Percentiles rank a stretch among this genome's conserved stretches.
Evolutionary conservation across 2,113 vertebrate genomes (phyloP).

Genomic region (Talpa occidentalis): DNA sequence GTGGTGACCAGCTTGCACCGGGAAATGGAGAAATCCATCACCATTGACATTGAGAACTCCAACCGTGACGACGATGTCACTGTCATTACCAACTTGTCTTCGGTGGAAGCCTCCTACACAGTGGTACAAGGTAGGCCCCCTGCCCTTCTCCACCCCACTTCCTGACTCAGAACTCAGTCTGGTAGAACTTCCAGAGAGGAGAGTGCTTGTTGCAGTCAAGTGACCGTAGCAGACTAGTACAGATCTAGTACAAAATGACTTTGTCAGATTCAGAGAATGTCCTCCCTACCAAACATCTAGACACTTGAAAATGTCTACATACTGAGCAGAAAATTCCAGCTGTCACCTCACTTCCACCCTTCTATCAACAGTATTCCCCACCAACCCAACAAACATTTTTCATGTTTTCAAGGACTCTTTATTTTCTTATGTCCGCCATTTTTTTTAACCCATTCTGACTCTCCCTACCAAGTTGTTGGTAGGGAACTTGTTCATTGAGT

Average conservation of each 20-base stretch:
- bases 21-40: constrained; percentile 99
- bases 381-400: neutral
- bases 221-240: neutral
- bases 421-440: neutral
- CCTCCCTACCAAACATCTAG: neutral
- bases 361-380: neutral
- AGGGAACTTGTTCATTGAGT: neutral
- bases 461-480: neutral
- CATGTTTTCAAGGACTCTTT: neutral
- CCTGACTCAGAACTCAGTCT: neutral
- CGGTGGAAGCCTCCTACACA: constrained; percentile 98
- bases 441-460: neutral
- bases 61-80: constrained; percentile 98
- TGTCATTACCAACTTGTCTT: constrained; percentile 98
- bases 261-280: neutral
- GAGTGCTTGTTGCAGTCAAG: neutral
- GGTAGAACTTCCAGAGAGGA: neutral
- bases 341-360: neutral
- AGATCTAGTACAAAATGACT: neutral
- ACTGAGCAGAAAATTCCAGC: neutral
- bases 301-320: neutral
- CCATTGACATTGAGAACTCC: constrained; percentile 99
- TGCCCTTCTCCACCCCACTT: constrained; percentile 7
- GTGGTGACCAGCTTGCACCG: constrained; percentile 98
- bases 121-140: constrained; percentile 95